Evolutionary conservation across 2,797 vertebrate genomes (phyloP).

Genomic region (Tangara arthus): DNA sequence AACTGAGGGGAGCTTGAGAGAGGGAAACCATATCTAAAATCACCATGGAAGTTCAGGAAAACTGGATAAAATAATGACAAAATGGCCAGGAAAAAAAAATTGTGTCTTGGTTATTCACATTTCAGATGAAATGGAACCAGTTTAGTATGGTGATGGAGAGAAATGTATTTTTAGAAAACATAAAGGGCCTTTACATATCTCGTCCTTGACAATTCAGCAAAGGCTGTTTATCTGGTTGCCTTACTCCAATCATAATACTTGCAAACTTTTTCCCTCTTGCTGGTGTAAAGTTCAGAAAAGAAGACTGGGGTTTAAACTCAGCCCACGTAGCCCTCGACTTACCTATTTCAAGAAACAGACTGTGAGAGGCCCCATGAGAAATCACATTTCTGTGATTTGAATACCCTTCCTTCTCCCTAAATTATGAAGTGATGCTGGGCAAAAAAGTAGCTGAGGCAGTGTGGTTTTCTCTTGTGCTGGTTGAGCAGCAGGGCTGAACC

Average conservation of each 20-base stretch:
- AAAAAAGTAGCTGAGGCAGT: not conserved
- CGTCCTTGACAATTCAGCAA: not conserved
- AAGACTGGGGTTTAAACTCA: not conserved
- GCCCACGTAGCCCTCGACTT: fast-evolving
- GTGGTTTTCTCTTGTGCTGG: not conserved
- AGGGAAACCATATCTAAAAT: not conserved
- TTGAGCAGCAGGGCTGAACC: not conserved
- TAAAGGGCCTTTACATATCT: not conserved
- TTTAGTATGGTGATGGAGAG: not conserved
- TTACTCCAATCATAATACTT: not conserved
- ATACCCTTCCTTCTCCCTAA: not conserved
- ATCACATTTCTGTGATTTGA: not conserved
- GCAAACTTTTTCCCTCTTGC: not conserved
- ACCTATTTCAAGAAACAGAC: not conserved
- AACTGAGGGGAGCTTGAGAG: not conserved
- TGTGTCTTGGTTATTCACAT: not conserved
- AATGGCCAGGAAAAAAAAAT: not conserved
- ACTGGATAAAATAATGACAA: not conserved
- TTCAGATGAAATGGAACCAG: not conserved
- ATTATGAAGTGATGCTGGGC: not conserved
- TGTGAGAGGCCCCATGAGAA: not conserved
- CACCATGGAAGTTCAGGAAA: not conserved
- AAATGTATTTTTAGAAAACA: not conserved
- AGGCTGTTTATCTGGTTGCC: not conserved
- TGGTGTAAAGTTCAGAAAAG: not conserved